Evolutionary conservation across 1,140 invertebrate genomes (phyloP), one percentile per base, ranked within the genome.

Genomic region (Bombus pascuorum): DNA sequence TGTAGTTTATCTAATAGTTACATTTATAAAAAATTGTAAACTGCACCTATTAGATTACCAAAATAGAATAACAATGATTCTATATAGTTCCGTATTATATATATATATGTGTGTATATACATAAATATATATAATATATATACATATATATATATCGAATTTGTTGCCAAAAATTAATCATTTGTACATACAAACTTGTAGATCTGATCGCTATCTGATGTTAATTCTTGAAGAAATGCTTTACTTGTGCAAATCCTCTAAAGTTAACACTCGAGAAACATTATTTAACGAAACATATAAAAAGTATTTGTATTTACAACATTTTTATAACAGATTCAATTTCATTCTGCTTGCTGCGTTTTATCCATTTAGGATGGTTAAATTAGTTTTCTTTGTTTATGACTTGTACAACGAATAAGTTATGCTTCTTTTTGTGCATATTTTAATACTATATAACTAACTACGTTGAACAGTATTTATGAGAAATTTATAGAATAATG

Each of bases 131-230:
- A 3, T 65, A 32, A 32, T 65, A 65, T 65, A 18, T 53, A 6
- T 53, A 18, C 3, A 5, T 18, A 53, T 68, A 68, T 34, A 13
- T 71, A 89, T 53, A 10, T 37, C 53, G 39, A 57, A 66, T 79
- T 70, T 87, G 78, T 87, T 87, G 78, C 68, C 68, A 90, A 84
- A 90, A 87, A 42, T 82, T 78, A 65, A 73, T 22, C 13, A 59
- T 79, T 81, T 88, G 66, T 83, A 86, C 37, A 86, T 83, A 83
- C 39, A 70, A 86, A 86, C n/a, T 37, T 42, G 3, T 68, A 78
- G 53, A 77, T 87, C 47, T 66, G 81, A 84, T 44, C 13, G 68
- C 44, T 81, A 85, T 66, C 79, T 32, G 66, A 79, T 32, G 53
- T 85, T 85, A 34, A 80, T 85, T 71, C 66, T 53, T 37, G 39